Evolutionary conservation across 2,113 vertebrate genomes (phyloP), one percentile per base, ranked within the genome.

Genomic region (Saguinus midas): DNA sequence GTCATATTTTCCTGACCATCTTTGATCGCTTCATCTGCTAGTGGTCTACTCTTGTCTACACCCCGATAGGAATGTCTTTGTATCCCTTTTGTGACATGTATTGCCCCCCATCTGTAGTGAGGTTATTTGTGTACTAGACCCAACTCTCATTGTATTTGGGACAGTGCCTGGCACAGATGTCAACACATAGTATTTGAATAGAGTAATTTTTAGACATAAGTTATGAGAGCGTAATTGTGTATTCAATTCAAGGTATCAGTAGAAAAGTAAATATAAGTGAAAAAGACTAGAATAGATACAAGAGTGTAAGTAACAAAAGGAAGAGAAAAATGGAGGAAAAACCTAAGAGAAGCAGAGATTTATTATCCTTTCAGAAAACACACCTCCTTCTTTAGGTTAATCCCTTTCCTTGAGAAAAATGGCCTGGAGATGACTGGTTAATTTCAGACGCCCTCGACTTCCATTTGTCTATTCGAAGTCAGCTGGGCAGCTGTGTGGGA

Each of bases 321-420:
- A 52, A 58, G 73, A 92, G 45, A 87, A 72, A 55, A 84, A 35
- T 3, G 52, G 55, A 45, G 35, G 52, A 40, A 20, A 85, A 91
- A 3, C 35, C 3, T 40, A 61, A 87, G 37, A 8, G 21, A 17
- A 21, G 3, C 23, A 12, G 3, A 37, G 58, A 6, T 25, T 21
- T 75, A 6, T 25, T 40, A 10, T 40, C 32, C 21, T 81, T 87
- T 9, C 40, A 9, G 0, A 14, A 37, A 73, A 7, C 5, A n/a
- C 27, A 64, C 57, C 14, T 17, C 1, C 8, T 55, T 94, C 68
- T 73, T 52, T 20, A 43, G 50, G 73, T 57, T 81, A 45, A 68
- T 73, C 81, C 4, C 16, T 81, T 73, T n/a, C 68, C 92, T 80
- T 57, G 61, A 66, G 87, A 94, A 97, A 97, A 84, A 84, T 72